phyloP scores from a whole-genome alignment of 2,888 invertebrate genomes.

The Ectobius pallidus region DNA sequence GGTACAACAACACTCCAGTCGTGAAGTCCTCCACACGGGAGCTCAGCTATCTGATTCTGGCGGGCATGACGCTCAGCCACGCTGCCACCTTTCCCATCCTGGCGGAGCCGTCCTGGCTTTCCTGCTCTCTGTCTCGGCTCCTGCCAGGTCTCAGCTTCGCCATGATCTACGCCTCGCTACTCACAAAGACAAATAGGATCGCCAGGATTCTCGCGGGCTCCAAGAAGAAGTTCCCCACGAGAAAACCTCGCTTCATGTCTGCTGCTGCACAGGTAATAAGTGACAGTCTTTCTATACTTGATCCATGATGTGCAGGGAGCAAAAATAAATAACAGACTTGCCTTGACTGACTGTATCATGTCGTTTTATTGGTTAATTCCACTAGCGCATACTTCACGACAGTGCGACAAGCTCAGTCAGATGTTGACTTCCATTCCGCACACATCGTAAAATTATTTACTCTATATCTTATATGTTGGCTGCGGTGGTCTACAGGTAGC shows the following conservation, averaged over 20 bases:
- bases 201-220: constrained; percentile 75
- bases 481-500: no score
- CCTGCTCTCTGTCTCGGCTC: constrained; percentile 65
- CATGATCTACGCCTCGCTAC: constrained; percentile 74
- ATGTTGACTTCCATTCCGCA: no score
- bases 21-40: constrained; percentile 73
- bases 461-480: no score
- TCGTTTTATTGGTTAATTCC: no score
- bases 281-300: no score
- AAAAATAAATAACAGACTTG: no score
- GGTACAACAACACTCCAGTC: constrained; percentile 73
- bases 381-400: no score
- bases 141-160: constrained; percentile 71
- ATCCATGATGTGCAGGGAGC: no score
- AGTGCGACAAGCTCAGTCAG: no score
- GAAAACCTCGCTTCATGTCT: constrained; percentile 70
- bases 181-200: constrained; percentile 80
- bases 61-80: constrained; percentile 62
- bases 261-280: constrained; percentile 59
- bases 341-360: no score
- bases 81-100: constrained; percentile 69
- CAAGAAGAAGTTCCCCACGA: constrained; percentile 72
- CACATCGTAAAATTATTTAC: no score
- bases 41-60: constrained; percentile 72
- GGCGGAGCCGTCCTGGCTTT: constrained; percentile 62